phyloP scores from a whole-genome alignment of 2,888 invertebrate species.

The Endomychus coccineus region DNA sequence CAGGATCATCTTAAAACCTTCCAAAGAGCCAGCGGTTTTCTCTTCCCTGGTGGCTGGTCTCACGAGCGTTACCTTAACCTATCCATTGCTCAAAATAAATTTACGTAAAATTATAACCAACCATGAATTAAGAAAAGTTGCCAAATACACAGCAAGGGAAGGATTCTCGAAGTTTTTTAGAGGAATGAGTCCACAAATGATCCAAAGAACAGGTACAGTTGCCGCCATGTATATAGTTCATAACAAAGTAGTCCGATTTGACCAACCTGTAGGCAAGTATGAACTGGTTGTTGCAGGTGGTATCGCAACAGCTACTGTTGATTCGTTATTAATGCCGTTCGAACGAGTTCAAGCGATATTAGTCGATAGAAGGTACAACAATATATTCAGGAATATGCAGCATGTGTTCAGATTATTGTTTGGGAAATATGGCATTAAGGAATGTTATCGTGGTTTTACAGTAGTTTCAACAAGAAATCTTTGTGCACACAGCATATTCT shows the following conservation, averaged over 20 bases:
- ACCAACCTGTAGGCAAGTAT: too few relatives aligned
- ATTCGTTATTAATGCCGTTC: conserved; percentile 84
- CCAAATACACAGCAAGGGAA: conserved; percentile 8
- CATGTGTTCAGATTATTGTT: conserved; percentile 63
- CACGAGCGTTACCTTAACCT: conserved; percentile 8
- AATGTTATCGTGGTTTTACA: conserved; percentile 81
- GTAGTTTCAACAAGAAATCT: conserved; percentile 51
- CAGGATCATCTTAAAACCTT: too few relatives aligned
- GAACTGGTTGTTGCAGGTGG: too few relatives aligned
- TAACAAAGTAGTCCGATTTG: too few relatives aligned
- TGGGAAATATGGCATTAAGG: conserved; percentile 63
- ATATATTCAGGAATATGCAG: conserved; percentile 72
- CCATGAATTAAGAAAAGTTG: conserved; percentile 9
- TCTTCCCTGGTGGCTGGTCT: conserved; percentile 8
- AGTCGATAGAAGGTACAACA: conserved; percentile 74
- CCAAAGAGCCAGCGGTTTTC: too few relatives aligned
- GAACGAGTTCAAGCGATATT: conserved; percentile 90
- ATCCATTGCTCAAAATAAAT: conserved; percentile 11
- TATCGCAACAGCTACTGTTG: conserved; percentile 63
- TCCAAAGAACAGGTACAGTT: conserved; percentile 10
- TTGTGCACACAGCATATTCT: conserved; percentile 61
- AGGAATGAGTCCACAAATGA: conserved; percentile 10
- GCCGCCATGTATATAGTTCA: conserved; percentile 11
- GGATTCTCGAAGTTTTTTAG: conserved; percentile 8
- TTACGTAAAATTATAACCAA: conserved; percentile 10